These are phyloP conservation scores for Catharus ustulatus DNA, from an alignment of 2,797 vertebrate genomes.

Conservation along the genomic window DNA sequence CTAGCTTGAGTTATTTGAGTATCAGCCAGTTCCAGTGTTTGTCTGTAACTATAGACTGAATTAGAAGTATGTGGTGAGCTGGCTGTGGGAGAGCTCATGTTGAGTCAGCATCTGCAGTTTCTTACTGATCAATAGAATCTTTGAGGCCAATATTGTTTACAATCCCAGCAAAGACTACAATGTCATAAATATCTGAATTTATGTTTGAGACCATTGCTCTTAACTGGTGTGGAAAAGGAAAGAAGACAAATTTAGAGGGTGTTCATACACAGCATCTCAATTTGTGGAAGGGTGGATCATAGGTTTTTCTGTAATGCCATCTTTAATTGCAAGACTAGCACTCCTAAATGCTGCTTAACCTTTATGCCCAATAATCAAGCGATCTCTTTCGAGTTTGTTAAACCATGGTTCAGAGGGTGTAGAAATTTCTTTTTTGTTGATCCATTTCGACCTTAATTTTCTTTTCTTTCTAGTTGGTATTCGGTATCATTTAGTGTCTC, in stretches of 20 bases:
- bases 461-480: background rate
- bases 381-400: background rate
- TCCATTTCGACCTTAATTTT: background rate
- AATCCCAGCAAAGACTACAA: background rate
- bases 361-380: background rate
- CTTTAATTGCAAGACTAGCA: background rate
- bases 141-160: background rate
- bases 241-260: background rate
- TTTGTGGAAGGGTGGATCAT: background rate
- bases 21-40: background rate
- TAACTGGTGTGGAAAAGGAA: background rate
- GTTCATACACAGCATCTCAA: background rate
- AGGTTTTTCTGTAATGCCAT: background rate
- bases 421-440: background rate
- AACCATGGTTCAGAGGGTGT: background rate
- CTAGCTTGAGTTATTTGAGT: background rate
- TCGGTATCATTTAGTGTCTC: background rate
- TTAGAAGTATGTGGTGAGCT: conserved; percentile 23
- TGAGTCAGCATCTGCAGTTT: conserved; percentile 12
- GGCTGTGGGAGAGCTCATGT: background rate
- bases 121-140: background rate
- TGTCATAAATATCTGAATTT: background rate
- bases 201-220: background rate
- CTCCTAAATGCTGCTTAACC: background rate
- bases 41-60: background rate